Conservation (phyloP, 2,797 vertebrate genomes). For the Poeciliopsis gracilis region DNA sequence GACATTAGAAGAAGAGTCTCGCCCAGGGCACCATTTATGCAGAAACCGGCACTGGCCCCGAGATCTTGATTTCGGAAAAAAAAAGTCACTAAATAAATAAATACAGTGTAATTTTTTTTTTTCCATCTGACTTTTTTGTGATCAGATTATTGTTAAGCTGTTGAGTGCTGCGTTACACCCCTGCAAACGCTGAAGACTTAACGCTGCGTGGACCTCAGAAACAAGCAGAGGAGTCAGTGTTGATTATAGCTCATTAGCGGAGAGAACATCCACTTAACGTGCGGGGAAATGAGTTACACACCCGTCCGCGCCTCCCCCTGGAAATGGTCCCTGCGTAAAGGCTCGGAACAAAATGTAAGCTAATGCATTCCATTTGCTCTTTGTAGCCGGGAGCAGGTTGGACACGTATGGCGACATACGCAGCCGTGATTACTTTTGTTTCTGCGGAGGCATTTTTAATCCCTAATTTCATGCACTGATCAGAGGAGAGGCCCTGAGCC, state of each 20-base stretch:
- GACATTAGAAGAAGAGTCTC: not conserved
- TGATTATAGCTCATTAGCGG: constrained; percentile 93
- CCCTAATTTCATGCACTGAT: constrained; percentile 81
- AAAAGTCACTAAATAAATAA: not conserved
- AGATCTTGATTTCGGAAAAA: not conserved
- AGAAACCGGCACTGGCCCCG: not conserved
- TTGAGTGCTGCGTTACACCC: constrained; percentile 27
- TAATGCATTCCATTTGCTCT: constrained; percentile 88
- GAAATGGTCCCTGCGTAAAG: constrained; percentile 80
- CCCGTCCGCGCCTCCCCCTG: constrained; percentile 75
- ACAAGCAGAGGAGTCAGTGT: constrained; percentile 87
- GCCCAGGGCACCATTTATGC: not conserved
- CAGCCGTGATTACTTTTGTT: constrained; percentile 85
- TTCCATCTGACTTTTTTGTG: not conserved
- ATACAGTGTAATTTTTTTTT: constrained; percentile 16
- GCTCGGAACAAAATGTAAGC: constrained; percentile 87
- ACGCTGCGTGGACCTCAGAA: constrained; percentile 83
- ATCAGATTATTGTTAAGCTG: constrained; percentile 6
- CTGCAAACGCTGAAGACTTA: constrained; percentile 73
- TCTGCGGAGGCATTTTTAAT: constrained; percentile 84
- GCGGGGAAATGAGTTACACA: constrained; percentile 86
- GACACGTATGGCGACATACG: constrained; percentile 83
- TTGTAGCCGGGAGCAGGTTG: constrained; percentile 84
- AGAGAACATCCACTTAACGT: constrained; percentile 90
- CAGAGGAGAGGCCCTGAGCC: constrained; percentile 71